These are phyloP conservation scores for Mus caroli DNA, from an alignment of 2,797 vertebrate species.

Conservation along the genomic window DNA sequence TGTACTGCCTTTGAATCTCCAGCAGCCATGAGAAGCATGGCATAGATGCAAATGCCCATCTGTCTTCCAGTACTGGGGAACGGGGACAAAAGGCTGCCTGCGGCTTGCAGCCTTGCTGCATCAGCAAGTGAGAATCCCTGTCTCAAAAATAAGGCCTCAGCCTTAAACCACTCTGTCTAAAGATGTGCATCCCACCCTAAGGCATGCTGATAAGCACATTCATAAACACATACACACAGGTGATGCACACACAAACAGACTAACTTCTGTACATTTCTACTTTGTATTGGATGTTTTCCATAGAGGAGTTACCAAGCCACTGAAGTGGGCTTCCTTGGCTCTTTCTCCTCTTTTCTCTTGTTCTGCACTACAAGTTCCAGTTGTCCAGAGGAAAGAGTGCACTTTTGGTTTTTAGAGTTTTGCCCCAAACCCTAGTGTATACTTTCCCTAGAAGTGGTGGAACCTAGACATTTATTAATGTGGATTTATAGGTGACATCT, in stretches of 20 bases:
- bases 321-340: background rate
- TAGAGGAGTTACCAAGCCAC: background rate
- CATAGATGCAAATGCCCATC: background rate
- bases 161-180: background rate
- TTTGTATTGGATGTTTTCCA: background rate
- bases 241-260: background rate
- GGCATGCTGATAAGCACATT: background rate
- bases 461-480: background rate
- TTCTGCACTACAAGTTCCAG: background rate
- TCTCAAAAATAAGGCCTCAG: background rate
- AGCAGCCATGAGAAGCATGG: background rate
- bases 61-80: background rate
- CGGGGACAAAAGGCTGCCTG: background rate
- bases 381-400: background rate
- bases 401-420: background rate
- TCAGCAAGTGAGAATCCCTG: background rate
- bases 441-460: background rate
- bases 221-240: background rate
- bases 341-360: background rate
- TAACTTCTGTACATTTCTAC: background rate
- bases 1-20: background rate
- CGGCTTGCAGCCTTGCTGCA: background rate
- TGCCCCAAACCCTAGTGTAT: background rate
- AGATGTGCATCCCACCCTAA: background rate
- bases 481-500: too few species aligned